Base-by-base conservation (phyloP, 2,888 invertebrate genomes). In the Antheraea yamamai region DNA sequence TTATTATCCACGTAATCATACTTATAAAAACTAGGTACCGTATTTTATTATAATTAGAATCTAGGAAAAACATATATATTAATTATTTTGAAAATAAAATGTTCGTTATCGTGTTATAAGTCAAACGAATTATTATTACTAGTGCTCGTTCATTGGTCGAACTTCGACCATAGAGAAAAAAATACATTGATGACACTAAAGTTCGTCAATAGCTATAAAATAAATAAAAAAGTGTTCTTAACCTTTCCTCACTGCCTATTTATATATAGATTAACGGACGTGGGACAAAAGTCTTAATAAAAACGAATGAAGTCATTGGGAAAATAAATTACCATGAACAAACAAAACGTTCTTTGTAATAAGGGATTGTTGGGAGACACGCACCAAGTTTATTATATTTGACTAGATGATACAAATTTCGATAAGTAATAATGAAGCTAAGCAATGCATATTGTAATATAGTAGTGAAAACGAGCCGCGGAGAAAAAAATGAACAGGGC, bases 1-100 rank as follows among this genome's bases (percentile, higher is more conserved):
- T 61, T 61, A 61, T 23, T 12, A 23, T 23, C 4, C 61, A 61
- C n/a, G 61, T 80, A 79, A 81, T 30, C 16, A 66, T 47, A 47
- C 47, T 8, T 47, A 47, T 12, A 47, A 47, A 47, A 30, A 26
- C 16, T 66, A 66, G 16, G 16, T 16, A 4, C 12, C 30, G 10
- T 12, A 66, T 30, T 66, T 16, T 66, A 3, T 14, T 16, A 1
- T 66, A 66, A 66, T 30, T 66, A 66, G 30, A 26, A 4, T 16
- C 12, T 16, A 26, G 23, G 6, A 16, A 30, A 66, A 66, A 12
- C n/a, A n/a, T n/a, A 61, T 23, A 4, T 66, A 66, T 23, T 2
- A 47, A 61, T n/a, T 8, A 61, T n/a, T n/a, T 4, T 4, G 18
- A 20, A 20, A 61, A n/a, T 61, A 23, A 61, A 61, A 61, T 61